Percentiles rank a stretch among this genome's conserved stretches.
Evolutionary conservation across 2,888 invertebrate genomes (phyloP).

Genomic region (Scaptomyza tumidula): DNA sequence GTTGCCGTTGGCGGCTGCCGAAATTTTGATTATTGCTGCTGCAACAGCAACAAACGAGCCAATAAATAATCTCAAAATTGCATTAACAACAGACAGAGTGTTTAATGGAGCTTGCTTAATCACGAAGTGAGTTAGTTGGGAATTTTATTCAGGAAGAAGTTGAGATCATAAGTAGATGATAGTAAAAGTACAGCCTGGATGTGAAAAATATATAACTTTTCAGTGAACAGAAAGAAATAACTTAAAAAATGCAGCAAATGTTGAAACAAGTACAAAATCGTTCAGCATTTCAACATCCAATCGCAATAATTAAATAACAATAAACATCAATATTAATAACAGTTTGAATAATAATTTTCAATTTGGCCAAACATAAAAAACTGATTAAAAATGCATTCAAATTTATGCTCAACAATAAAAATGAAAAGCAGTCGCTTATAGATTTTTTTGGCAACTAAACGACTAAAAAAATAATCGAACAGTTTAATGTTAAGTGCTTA

Average conservation of each 20-base stretch:
- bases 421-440: conserved; percentile 57
- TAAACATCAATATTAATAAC: conserved; percentile 51
- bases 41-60: conserved; percentile 44
- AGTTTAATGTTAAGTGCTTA: conserved; percentile 62
- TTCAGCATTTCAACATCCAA: conserved; percentile 5
- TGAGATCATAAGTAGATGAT: not conserved
- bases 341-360: conserved; percentile 60
- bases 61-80: conserved; percentile 57
- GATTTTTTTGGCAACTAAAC: conserved; percentile 55
- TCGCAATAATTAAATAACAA: conserved; percentile 44
- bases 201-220: not conserved
- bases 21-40: conserved; percentile 72
- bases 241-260: not conserved
- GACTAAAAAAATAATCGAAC: conserved; percentile 56
- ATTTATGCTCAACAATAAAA: conserved; percentile 72
- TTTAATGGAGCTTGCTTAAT: conserved; percentile 37
- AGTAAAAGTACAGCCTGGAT: not conserved
- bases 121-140: conserved; percentile 10
- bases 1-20: conserved; percentile 64
- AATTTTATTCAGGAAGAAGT: not conserved
- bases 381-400: conserved; percentile 74
- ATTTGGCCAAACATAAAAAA: conserved; percentile 61
- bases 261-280: not conserved
- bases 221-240: not conserved
- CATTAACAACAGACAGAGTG: conserved; percentile 51